Percentiles rank a stretch among this genome's conserved stretches.
phyloP scores from a whole-genome alignment of 2,797 vertebrate genomes.

The Gobionotothen gibberifrons region DNA sequence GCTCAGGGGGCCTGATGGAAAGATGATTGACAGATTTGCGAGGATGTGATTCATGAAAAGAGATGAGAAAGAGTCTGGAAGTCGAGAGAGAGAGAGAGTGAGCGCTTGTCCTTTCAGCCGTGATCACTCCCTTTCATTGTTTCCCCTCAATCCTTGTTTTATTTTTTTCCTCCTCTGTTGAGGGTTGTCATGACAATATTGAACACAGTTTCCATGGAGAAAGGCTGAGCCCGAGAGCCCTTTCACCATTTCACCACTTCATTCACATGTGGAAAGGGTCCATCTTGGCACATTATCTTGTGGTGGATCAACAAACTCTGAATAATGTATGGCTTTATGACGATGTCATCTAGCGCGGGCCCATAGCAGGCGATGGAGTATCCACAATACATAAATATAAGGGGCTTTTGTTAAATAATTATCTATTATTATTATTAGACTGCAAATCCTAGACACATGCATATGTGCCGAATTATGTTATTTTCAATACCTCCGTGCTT shows the following conservation, averaged over 20 bases:
- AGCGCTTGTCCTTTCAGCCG: conserved; percentile 57
- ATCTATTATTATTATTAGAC: conserved; percentile 2
- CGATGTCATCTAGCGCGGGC: neutral
- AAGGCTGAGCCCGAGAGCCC: conserved; percentile 68
- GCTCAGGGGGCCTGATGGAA: conserved; percentile 5
- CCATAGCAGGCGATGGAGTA: neutral
- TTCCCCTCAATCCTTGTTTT: conserved; percentile 62
- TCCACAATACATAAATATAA: conserved; percentile 13
- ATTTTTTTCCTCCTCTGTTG: conserved; percentile 67
- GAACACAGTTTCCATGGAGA: conserved; percentile 87
- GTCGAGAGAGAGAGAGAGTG: conserved; percentile 23
- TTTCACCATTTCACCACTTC: conserved; percentile 61
- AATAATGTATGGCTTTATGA: conserved; percentile 20
- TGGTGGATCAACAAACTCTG: conserved; percentile 24
- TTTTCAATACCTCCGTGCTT: conserved; percentile 13
- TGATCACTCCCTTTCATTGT: conserved; percentile 64
- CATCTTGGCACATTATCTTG: conserved; percentile 48
- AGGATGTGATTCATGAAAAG: conserved; percentile 50
- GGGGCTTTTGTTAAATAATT: neutral
- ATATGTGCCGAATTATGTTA: conserved; percentile 13
- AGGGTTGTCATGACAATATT: conserved; percentile 86
- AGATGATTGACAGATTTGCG: conserved; percentile 44
- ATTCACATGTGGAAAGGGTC: conserved; percentile 52
- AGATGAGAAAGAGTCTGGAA: conserved; percentile 25
- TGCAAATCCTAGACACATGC: neutral